Conservation (phyloP, 2,888 invertebrate species). For the Clistopyga incitator region DNA sequence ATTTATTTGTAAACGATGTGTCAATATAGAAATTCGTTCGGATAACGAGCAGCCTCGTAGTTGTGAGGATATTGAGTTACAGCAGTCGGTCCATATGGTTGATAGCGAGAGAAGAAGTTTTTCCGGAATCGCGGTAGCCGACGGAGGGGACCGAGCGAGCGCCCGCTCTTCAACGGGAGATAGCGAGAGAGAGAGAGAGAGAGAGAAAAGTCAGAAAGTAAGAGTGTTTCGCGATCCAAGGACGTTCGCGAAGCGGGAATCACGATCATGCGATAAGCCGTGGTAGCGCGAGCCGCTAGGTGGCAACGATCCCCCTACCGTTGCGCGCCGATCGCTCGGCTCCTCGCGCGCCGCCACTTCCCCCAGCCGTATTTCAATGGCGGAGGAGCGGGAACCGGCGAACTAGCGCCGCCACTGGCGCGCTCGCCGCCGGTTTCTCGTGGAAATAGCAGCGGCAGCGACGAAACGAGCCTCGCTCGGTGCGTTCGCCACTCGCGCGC, state of each 20-base stretch:
- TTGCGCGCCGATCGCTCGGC: conserved; percentile 45
- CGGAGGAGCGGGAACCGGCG: conserved; percentile 61
- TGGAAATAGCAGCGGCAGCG: conserved; percentile 60
- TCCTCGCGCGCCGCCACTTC: conserved; percentile 38
- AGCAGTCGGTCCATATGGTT: conserved; percentile 52
- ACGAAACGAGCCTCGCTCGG: conserved; percentile 25
- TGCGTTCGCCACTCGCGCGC: conserved; percentile 37
- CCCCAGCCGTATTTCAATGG: conserved; percentile 54
- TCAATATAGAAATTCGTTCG: no score
- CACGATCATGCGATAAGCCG: conserved; percentile 79
- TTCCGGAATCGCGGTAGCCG: conserved; percentile 40
- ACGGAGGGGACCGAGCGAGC: conserved; percentile 27
- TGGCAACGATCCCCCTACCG: conserved; percentile 74
- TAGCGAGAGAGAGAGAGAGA: conserved; percentile 68
- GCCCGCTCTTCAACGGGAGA: conserved; percentile 47
- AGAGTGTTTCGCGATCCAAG: conserved; percentile 80
- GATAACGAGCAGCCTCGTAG: background rate
- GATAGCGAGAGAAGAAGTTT: conserved; percentile 1
- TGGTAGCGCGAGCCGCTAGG: conserved; percentile 75
- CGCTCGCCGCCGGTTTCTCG: conserved; percentile 51
- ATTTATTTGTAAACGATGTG: no score
- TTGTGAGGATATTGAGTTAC: background rate
- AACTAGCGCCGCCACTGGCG: conserved; percentile 58
- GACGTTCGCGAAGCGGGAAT: conserved; percentile 77
- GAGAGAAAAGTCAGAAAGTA: conserved; percentile 74